Evolutionary conservation across 2,888 invertebrate genomes (phyloP), one percentile per base, ranked within the genome.

Genomic region (Apamea anceps): DNA sequence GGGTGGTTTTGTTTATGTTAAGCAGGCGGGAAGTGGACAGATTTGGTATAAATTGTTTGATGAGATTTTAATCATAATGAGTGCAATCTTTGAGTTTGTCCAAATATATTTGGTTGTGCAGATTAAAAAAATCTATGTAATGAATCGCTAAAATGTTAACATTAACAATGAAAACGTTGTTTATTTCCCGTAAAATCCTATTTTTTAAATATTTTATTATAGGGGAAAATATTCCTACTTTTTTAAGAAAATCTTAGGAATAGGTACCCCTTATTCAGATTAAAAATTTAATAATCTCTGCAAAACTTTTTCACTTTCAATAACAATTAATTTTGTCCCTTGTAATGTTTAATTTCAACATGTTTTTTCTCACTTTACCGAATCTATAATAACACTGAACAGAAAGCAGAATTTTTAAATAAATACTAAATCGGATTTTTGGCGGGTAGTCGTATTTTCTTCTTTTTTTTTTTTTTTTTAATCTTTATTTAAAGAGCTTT

Each of bases 331-430:
- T 71, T 71, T 81, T 28, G 75, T 71, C 51, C 37, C 13, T 62
- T n/a, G 1, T 63, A 77, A 71, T 79, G 70, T 80, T 75, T 76
- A 65, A 66, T 76, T 84, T 78, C 37, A 76, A 80, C 67, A 79
- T 70, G 45, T 84, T 73, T 75, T 73, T 45, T 67, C 68, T 72
- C 72, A 48, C 62, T 75, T 73, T 60, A 68, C 63, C 25, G n/a
- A 71, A 75, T 85, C 60, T 75, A 32, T 32, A 54, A 68, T 65
- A 76, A 68, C 65, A 76, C 42, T 28, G 54, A 78, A 85, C 42
- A 57, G 25, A 68, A 60, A 75, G 45, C 25, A 77, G 48, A 76
- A 57, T 74, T 74, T 84, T 85, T 72, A 85, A 81, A 85, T 76
- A 74, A 80, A 85, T 65, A 25, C 28, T 68, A 51, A 66, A 72